Base-by-base conservation (phyloP, 2,113 vertebrate species). In the Sorex araneus region DNA sequence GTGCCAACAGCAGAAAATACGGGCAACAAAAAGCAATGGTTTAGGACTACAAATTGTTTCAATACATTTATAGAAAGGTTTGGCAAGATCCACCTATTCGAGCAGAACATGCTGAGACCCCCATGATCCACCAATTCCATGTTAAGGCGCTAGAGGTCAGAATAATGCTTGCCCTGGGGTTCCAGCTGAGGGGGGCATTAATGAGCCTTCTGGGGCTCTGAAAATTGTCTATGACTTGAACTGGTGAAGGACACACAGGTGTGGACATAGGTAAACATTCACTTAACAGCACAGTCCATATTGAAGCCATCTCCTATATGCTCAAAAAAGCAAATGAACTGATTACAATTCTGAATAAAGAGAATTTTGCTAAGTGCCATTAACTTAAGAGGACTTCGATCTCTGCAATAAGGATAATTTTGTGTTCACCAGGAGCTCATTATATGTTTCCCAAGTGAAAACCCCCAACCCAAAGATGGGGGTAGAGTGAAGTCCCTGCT, bases 91-190 rank as follows among this genome's bases (percentile, higher is more conserved):
- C 71, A 40, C 73, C 75, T 67, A 6, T 63, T 90, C 54, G 92
- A 95, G 63, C 45, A 60, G 40, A 77, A 57, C 34, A 54, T 0
- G 2, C 71, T 32, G 45, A 40, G 57, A 69, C 90, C 69, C 75
- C 79, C 82, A 71, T 63, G 60, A 84, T 79, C 79, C 57, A 92
- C 82, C 85, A 94, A 95, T 92, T 84, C 85, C 54, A 85, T 71
- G 81, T 94, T 54, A 40, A 47, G 67, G 94, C 43, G 1, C 92
- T 95, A 94, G 73, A 95, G 89, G 79, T 94, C 94, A 96, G 84
- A 92, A 93, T 66, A 84, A 66, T 92, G 89, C 69, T 89, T 76
- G 81, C 73, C 91, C 85, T 71, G 63, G 74, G 75, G 77, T 82
- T 60, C 28, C 86, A 36, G 36, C 75, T 13, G 12, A 70, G 43